These are phyloP conservation scores for Temnopleurus reevesii DNA, from an alignment of 53 echinoderm and acorn worm genomes.

Conservation along the genomic window DNA sequence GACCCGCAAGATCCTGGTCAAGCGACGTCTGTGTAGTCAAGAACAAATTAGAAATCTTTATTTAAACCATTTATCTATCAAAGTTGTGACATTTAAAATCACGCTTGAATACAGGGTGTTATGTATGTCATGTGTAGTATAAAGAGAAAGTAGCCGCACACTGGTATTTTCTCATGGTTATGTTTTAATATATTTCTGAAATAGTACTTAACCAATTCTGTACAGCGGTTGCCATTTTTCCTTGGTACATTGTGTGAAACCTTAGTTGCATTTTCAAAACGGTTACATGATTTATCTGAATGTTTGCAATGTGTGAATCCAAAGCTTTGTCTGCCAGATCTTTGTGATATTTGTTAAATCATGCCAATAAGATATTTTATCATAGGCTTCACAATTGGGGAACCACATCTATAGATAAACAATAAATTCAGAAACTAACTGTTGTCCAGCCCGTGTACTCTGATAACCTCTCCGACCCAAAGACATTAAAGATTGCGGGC, in stretches of 20 bases:
- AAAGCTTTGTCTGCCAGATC: too few species aligned
- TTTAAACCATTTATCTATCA: constrained; percentile 11
- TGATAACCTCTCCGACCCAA: too few species aligned
- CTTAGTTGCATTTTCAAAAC: not conserved
- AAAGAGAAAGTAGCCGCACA: not conserved
- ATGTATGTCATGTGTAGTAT: not conserved
- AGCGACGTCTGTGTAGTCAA: constrained; percentile 32
- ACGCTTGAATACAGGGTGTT: constrained; percentile 30
- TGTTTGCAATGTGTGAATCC: not conserved
- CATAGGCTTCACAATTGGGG: too few species aligned
- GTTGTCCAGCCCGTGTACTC: too few species aligned
- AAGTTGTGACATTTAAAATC: constrained; percentile 5
- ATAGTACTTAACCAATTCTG: constrained; percentile 44
- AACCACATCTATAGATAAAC: too few species aligned
- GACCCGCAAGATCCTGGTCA: not conserved
- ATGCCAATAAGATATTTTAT: too few species aligned
- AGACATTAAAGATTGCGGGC: too few species aligned
- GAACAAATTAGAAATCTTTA: not conserved
- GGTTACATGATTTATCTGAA: not conserved
- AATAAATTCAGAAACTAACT: too few species aligned
- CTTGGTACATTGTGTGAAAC: not conserved
- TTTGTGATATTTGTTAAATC: not conserved
- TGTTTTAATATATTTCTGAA: constrained; percentile 33
- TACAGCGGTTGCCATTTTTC: not conserved
- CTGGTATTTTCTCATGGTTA: not conserved